These are phyloP conservation scores for Alfaro cultratus DNA, from an alignment of 2,797 vertebrate genomes.

Conservation along the genomic window DNA sequence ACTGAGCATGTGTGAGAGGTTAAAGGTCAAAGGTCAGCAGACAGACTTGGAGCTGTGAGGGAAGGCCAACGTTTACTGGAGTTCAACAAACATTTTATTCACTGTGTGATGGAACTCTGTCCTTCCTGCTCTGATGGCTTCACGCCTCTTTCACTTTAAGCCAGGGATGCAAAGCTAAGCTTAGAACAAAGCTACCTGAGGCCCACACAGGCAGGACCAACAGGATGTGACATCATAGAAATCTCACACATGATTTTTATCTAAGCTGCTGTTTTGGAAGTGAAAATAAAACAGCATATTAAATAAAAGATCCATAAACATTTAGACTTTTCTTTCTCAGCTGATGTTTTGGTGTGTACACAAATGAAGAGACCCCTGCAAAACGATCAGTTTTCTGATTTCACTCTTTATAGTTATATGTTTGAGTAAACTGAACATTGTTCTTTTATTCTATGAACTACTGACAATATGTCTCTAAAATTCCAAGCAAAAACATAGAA, in stretches of 20 bases:
- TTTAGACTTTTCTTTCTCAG: not conserved
- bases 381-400: no score
- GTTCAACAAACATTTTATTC: not conserved
- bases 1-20: conserved; percentile 38
- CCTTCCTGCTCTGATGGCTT: no score
- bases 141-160: not conserved
- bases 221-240: not conserved
- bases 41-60: conserved; percentile 21
- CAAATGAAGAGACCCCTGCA: no score
- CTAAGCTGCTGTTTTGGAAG: conserved; percentile 1
- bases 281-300: not conserved
- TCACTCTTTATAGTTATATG: no score
- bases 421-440: no score
- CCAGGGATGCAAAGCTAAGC: not conserved
- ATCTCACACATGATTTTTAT: not conserved
- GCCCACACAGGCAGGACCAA: not conserved
- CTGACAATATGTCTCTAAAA: no score
- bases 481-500: no score
- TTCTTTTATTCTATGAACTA: no score
- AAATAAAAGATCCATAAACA: not conserved
- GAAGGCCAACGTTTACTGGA: conserved; percentile 20
- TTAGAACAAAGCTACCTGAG: not conserved
- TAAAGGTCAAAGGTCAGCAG: conserved; percentile 3
- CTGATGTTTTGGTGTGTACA: not conserved
- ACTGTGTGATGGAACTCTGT: no score